Evolutionary conservation across 1,140 invertebrate genomes (phyloP).

Genomic region (Cyrtorhinus lividipennis): DNA sequence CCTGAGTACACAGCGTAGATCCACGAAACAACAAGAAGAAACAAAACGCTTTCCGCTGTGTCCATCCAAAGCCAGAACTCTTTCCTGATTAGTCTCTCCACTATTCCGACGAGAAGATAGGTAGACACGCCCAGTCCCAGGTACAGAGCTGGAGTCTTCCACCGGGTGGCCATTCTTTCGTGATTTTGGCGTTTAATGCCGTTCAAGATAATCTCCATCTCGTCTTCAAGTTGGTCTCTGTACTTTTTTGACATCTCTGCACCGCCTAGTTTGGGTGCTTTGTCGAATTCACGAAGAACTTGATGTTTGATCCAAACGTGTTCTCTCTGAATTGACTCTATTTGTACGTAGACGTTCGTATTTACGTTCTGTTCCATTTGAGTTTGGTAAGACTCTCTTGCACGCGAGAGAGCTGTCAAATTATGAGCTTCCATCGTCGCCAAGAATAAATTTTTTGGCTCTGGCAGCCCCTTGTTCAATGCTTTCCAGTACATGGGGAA

Average conservation of each 20-base stretch:
- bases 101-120: too few species aligned
- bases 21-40: too few species aligned
- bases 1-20: too few species aligned
- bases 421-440: not conserved
- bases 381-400: not conserved
- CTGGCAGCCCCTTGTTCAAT: not conserved
- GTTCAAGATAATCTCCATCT: not conserved
- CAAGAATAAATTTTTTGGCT: not conserved
- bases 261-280: not conserved
- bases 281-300: not conserved
- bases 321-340: not conserved
- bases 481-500: not conserved
- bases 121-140: too few species aligned
- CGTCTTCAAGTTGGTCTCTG: not conserved
- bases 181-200: not conserved
- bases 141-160: not conserved
- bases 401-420: not conserved
- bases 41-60: too few species aligned
- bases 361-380: not conserved
- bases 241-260: not conserved
- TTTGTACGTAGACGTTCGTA: not conserved
- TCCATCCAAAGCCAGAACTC: too few species aligned
- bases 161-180: not conserved
- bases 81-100: too few species aligned
- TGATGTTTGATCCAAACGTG: not conserved